Conservation (phyloP, 2,113 vertebrate species). For the Bubo bubo region DNA sequence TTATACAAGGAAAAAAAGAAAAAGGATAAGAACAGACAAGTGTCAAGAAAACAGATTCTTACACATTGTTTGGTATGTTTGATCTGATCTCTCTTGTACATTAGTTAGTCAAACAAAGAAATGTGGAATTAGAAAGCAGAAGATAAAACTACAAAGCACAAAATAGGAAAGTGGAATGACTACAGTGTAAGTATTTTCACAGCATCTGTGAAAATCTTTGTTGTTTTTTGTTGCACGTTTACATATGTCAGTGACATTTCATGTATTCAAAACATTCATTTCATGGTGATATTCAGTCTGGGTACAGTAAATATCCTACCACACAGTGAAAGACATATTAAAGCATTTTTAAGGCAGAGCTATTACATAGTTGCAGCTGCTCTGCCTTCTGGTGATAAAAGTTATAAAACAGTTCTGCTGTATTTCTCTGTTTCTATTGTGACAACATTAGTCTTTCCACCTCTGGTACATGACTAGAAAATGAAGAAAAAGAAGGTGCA, state of each 20-base stretch:
- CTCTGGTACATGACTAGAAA: constrained; percentile 4
- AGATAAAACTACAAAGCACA: not conserved
- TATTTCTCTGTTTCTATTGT: not conserved
- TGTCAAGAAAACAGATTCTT: not conserved
- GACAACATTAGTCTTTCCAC: constrained; percentile 8
- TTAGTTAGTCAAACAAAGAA: not conserved
- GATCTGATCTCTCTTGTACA: not conserved
- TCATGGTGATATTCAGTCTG: not conserved
- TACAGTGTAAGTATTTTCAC: not conserved
- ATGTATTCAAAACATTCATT: not conserved
- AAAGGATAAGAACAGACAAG: not conserved
- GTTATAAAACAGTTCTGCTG: not conserved
- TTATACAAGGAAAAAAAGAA: not conserved
- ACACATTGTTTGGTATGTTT: not conserved
- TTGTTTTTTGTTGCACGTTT: not conserved
- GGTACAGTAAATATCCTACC: not conserved
- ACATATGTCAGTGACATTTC: not conserved
- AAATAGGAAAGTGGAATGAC: not conserved
- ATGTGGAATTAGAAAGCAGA: not conserved
- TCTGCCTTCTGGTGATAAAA: constrained; percentile 8
- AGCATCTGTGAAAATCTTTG: not conserved
- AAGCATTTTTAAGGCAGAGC: constrained; percentile 20
- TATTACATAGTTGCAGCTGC: not conserved
- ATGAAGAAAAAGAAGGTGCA: not conserved
- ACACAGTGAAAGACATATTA: not conserved